Evolutionary conservation across 2,113 vertebrate genomes (phyloP).

Genomic region (Amblyopsis rosae): DNA sequence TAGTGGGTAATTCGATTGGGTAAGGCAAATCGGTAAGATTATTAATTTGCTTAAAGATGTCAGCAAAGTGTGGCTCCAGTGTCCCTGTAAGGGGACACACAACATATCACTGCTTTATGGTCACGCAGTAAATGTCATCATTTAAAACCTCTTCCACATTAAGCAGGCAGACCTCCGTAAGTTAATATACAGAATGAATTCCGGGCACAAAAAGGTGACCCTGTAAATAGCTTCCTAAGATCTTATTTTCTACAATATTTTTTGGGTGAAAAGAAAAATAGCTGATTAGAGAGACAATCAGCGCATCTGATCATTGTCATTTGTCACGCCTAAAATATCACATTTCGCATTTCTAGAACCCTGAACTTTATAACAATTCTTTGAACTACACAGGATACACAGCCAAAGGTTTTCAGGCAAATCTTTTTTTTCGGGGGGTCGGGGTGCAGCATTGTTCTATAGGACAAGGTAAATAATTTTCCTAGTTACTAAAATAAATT

Average conservation of each 20-base stretch:
- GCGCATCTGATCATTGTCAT: slow-evolving; percentile 64
- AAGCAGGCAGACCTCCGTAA: slow-evolving; percentile 51
- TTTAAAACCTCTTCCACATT: slow-evolving; percentile 57
- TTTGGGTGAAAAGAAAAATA: slow-evolving; percentile 34
- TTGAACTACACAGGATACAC: slow-evolving; percentile 40
- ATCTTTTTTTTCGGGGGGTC: neutral
- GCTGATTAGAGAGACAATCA: slow-evolving; percentile 64
- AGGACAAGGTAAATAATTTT: slow-evolving; percentile 48
- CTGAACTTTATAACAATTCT: slow-evolving; percentile 52
- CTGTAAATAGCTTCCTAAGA: slow-evolving; percentile 61
- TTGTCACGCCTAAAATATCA: slow-evolving; percentile 45
- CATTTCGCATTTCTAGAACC: slow-evolving; percentile 47
- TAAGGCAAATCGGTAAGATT: slow-evolving; percentile 81
- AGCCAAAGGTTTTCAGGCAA: slow-evolving; percentile 30
- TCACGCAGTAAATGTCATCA: slow-evolving; percentile 64
- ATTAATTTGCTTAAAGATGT: slow-evolving; percentile 70
- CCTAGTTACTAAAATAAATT: slow-evolving; percentile 36
- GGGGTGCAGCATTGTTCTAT: slow-evolving; percentile 15
- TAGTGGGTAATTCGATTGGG: slow-evolving; percentile 65
- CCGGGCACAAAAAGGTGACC: slow-evolving; percentile 64
- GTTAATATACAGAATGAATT: slow-evolving; percentile 56
- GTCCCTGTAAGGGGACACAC: slow-evolving; percentile 47
- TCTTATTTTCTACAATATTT: slow-evolving; percentile 41
- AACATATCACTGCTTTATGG: slow-evolving; percentile 52
- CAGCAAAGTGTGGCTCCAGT: slow-evolving; percentile 56